Evolutionary conservation across 2,797 vertebrate species (phyloP).

Genomic region (Liasis olivaceus): DNA sequence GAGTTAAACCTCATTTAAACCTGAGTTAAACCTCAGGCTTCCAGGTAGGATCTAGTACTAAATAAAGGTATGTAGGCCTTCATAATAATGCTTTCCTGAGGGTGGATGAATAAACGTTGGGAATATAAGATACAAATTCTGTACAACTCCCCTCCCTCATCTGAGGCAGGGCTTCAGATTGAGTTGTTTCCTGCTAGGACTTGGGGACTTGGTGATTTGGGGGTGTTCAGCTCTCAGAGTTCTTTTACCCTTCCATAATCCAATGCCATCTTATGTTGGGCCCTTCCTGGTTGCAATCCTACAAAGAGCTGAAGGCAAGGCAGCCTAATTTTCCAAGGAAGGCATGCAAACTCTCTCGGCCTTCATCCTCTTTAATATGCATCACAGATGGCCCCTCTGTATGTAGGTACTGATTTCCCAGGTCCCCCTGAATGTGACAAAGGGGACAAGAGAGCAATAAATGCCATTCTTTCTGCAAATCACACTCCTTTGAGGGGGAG

Average conservation of each 20-base stretch:
- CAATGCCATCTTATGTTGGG: not conserved
- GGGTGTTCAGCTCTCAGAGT: not conserved
- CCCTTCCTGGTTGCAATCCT: not conserved
- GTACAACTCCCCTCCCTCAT: not conserved
- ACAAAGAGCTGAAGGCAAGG: not conserved
- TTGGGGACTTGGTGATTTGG: not conserved
- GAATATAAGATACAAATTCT: not conserved
- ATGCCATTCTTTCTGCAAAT: not conserved
- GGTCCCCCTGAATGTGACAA: not conserved
- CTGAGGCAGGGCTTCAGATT: not conserved
- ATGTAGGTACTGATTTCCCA: not conserved
- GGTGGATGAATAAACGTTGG: not conserved
- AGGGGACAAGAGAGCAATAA: not conserved
- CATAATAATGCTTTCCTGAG: not conserved
- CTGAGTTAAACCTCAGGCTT: not conserved
- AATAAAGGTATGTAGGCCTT: not conserved
- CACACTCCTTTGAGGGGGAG: not conserved
- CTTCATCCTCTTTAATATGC: not conserved
- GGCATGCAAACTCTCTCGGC: not conserved
- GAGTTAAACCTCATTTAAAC: not conserved
- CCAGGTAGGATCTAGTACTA: not conserved
- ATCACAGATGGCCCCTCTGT: not conserved
- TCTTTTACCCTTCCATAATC: not conserved
- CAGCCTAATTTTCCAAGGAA: not conserved
- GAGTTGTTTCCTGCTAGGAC: not conserved